These are phyloP conservation scores for Montipora sp. DNA, from an alignment of 64 coral and sea anemone genomes.

Conservation along the genomic window DNA sequence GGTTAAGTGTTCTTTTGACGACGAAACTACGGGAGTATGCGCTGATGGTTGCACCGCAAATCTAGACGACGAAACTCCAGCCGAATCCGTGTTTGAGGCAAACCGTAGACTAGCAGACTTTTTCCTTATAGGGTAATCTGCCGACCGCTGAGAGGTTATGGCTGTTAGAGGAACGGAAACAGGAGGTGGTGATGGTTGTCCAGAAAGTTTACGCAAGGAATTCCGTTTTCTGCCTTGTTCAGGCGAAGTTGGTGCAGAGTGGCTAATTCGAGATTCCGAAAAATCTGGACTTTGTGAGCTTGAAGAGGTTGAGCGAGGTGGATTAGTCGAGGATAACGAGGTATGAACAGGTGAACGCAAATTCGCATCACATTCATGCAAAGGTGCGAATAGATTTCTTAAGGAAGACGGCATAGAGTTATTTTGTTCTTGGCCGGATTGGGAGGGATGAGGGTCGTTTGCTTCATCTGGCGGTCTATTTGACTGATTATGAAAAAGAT, in stretches of 20 bases:
- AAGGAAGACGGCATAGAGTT: constrained; percentile 3
- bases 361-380: not conserved
- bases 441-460: not conserved
- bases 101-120: not conserved
- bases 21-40: not conserved
- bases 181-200: not conserved
- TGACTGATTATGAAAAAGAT: not conserved
- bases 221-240: constrained; percentile 13
- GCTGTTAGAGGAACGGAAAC: not conserved
- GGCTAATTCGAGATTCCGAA: constrained; percentile 7
- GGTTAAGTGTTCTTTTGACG: not conserved
- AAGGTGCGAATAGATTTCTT: constrained; percentile 19
- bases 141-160: not conserved
- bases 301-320: not conserved
- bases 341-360: not conserved
- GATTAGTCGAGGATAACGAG: not conserved
- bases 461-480: not conserved
- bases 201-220: not conserved
- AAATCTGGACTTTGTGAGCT: not conserved
- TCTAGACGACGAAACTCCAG: not conserved
- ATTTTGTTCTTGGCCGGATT: not conserved
- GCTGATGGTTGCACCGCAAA: not conserved
- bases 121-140: not conserved
- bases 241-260: constrained; percentile 25
- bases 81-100: not conserved